Evolutionary conservation across 2,888 invertebrate species (phyloP).

Genomic region (Sminthurides aquaticus): DNA sequence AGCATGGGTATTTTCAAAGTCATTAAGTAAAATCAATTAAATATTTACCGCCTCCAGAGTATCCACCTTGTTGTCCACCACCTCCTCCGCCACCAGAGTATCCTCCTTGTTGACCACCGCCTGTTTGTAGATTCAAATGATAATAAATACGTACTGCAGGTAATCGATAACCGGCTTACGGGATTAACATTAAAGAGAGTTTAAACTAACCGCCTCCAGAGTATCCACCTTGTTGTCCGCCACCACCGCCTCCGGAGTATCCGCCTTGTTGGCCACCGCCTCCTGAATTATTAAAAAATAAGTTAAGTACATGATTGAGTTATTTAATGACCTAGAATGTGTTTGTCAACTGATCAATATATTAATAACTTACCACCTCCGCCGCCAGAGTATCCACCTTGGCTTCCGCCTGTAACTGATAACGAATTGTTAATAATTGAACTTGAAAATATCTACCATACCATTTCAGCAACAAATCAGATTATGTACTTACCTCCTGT

Average conservation of each 20-base stretch:
- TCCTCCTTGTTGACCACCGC: not conserved
- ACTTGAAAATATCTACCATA: not conserved
- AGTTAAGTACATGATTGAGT: no score
- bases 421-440: not conserved
- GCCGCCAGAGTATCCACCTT: slow-evolving; percentile 4
- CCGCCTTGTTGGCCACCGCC: not conserved
- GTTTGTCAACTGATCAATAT: no score
- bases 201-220: not conserved
- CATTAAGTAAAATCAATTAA: no score
- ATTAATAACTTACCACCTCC: no score
- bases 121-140: not conserved
- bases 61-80: slow-evolving; percentile 1
- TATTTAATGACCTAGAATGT: no score
- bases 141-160: no score
- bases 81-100: not conserved
- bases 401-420: not conserved
- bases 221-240: not conserved
- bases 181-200: no score
- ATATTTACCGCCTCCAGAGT: not conserved
- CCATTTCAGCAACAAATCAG: not conserved
- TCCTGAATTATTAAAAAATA: no score
- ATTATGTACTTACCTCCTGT: not conserved
- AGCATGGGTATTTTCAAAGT: no score
- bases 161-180: no score
- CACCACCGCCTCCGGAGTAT: not conserved